A percentile compares a stretch with the other conserved stretches of the same genome.
phyloP scores from a whole-genome alignment of 2,113 vertebrate species.

The Myocastor coypus region DNA sequence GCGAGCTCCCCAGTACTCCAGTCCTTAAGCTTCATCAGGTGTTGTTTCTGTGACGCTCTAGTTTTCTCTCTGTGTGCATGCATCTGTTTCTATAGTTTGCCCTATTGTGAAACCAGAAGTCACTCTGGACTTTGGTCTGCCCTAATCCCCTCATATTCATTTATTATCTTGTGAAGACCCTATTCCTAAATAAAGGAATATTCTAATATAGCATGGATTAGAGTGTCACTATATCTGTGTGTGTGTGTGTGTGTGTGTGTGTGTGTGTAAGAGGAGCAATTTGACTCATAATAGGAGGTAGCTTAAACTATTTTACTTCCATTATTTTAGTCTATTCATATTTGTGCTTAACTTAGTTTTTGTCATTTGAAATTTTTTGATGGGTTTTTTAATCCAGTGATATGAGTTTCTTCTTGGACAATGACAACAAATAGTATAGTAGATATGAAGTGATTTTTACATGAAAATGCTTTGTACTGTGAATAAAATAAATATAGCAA shows the following conservation, averaged over 20 bases:
- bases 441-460: conserved; percentile 45
- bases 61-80: not conserved
- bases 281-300: not conserved
- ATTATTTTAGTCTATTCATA: conserved; percentile 8
- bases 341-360: not conserved
- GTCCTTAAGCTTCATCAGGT: fast-evolving
- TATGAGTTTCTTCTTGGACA: conserved; percentile 27
- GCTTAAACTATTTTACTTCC: not conserved
- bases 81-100: not conserved
- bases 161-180: not conserved
- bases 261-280: not conserved
- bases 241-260: not conserved
- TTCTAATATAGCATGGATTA: not conserved
- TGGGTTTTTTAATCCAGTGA: not conserved
- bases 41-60: not conserved
- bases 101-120: not conserved
- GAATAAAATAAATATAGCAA: conserved; percentile 7
- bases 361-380: conserved; percentile 47
- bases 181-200: not conserved
- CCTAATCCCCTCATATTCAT: not conserved
- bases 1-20: not conserved
- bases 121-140: not conserved
- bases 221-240: not conserved
- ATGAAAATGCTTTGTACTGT: not conserved
- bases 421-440: not conserved